Evolutionary conservation across 2,797 vertebrate species (phyloP).

Genomic region (Arvicola amphibius): DNA sequence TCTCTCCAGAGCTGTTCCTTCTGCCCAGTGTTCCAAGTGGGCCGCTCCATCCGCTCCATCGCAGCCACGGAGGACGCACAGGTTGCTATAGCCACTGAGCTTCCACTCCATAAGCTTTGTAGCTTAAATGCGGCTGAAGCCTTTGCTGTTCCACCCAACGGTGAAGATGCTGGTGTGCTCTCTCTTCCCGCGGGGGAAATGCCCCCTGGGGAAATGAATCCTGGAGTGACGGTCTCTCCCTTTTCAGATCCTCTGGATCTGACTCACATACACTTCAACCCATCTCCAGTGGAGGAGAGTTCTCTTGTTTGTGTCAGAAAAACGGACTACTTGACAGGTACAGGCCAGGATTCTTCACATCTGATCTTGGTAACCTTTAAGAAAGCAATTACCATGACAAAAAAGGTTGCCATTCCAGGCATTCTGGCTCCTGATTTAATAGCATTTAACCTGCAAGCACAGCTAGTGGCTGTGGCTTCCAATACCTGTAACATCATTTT

Average conservation of each 20-base stretch:
- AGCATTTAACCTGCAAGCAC: constrained; percentile 91
- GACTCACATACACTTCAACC: constrained; percentile 91
- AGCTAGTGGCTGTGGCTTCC: constrained; percentile 93
- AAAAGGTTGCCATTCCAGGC: constrained; percentile 94
- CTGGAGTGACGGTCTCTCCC: constrained; percentile 72
- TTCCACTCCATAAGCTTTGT: constrained; percentile 94
- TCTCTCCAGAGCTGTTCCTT: constrained; percentile 91
- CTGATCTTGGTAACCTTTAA: constrained; percentile 95
- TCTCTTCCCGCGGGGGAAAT: constrained; percentile 82
- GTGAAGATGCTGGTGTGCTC: constrained; percentile 79
- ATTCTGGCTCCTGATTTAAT: constrained; percentile 96
- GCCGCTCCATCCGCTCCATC: constrained; percentile 92
- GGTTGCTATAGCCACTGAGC: constrained; percentile 93
- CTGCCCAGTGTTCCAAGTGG: constrained; percentile 93
- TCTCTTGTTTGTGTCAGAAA: constrained; percentile 91
- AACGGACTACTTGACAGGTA: constrained; percentile 91
- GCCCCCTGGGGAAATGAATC: constrained; percentile 83
- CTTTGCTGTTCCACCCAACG: constrained; percentile 84
- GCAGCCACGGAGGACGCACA: constrained; percentile 90
- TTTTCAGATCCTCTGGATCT: constrained; percentile 90
- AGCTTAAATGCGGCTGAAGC: constrained; percentile 91
- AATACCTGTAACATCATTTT: constrained; percentile 94
- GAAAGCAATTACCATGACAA: constrained; percentile 91
- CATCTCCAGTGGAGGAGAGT: constrained; percentile 89
- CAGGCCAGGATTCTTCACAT: constrained; percentile 94